Conservation (phyloP, 2,888 invertebrate species). For the Erebia ligea region DNA sequence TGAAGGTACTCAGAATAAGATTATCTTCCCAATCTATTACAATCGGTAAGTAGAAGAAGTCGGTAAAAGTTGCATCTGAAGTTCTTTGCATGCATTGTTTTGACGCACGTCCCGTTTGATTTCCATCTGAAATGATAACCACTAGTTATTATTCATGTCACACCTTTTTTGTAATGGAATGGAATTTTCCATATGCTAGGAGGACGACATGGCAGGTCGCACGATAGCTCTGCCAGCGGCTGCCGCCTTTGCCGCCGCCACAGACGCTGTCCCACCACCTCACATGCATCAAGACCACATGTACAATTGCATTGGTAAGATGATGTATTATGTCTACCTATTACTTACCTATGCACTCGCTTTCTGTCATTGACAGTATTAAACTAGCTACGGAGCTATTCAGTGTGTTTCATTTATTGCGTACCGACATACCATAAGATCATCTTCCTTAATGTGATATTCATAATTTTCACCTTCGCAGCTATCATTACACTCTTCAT, state of each 20-base stretch:
- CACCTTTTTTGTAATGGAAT: background rate
- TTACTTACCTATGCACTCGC: no score
- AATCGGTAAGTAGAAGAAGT: no score
- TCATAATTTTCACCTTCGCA: no score
- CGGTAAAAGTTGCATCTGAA: no score
- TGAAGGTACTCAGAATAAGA: no score
- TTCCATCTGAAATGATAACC: background rate
- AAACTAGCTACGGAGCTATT: no score
- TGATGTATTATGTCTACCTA: background rate
- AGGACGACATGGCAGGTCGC: conserved; percentile 68
- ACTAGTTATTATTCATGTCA: background rate
- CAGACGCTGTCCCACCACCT: conserved; percentile 64
- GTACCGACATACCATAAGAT: no score
- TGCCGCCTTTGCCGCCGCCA: conserved; percentile 68
- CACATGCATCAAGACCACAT: conserved; percentile 78
- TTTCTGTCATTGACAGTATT: no score
- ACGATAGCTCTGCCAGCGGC: conserved; percentile 65
- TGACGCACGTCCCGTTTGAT: background rate
- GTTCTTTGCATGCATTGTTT: no score
- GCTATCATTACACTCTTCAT: no score
- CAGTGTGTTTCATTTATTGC: no score
- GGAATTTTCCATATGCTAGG: conserved; percentile 45
- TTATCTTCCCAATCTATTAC: background rate
- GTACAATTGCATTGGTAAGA: conserved; percentile 69
- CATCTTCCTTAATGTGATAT: no score